phyloP scores from a whole-genome alignment of 2,797 vertebrate genomes.

The Garrulus glandarius region DNA sequence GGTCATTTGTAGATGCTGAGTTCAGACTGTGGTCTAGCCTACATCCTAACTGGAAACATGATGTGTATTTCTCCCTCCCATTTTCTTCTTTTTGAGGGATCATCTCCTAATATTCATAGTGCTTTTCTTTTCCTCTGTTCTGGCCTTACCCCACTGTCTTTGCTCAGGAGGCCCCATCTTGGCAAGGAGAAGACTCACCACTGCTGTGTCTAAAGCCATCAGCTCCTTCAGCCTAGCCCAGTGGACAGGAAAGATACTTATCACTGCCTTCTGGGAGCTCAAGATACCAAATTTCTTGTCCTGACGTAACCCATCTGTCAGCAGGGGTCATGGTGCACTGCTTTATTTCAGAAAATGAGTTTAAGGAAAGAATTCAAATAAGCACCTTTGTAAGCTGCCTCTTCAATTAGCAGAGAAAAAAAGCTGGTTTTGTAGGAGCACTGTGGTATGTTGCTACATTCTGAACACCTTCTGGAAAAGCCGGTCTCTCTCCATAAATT shows the following conservation, averaged over 20 bases:
- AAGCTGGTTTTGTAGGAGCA: not conserved
- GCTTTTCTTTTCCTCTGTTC: not conserved
- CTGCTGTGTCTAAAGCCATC: not conserved
- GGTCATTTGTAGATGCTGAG: not conserved
- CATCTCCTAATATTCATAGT: not conserved
- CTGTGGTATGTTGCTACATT: not conserved
- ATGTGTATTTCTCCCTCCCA: fast-evolving
- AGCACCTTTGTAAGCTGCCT: not conserved
- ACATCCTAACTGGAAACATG: not conserved
- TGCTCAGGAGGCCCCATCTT: not conserved
- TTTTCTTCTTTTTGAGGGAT: not conserved
- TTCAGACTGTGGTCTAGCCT: not conserved
- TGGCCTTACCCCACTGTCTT: not conserved
- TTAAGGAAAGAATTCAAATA: conserved; percentile 7
- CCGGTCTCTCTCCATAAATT: not conserved
- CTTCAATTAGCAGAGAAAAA: not conserved
- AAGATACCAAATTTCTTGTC: not conserved
- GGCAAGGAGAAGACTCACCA: not conserved
- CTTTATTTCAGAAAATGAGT: not conserved
- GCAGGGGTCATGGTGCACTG: not conserved
- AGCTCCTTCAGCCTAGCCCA: not conserved
- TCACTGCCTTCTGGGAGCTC: not conserved
- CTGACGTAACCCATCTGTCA: not conserved
- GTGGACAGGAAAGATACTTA: not conserved
- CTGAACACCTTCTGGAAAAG: not conserved